Base-by-base conservation (phyloP, 1,140 invertebrate species). In the Lucilia sericata region DNA sequence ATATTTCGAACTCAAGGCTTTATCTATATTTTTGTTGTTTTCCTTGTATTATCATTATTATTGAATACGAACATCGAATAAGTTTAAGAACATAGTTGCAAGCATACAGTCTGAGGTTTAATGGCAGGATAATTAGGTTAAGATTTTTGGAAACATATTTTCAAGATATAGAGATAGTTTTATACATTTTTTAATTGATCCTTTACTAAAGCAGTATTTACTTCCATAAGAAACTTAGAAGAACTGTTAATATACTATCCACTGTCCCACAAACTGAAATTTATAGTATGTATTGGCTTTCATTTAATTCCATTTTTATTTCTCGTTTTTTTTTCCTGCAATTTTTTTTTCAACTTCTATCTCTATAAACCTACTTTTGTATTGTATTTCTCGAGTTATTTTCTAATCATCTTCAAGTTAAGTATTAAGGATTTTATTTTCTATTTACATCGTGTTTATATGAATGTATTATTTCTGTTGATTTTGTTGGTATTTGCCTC, bases 371-470 rank as follows among this genome's bases (percentile, higher is more conserved):
- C 55, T 60, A 60, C 55, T 60, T 60, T 60, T 60, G 14, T 60
- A 17, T n/a, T 60, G 14, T 60, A 60, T 60, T 60, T n/a, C 55
- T 60, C n/a, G 14, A 60, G 55, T 60, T 60, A 60, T 60, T 60
- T 60, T 60, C 55, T 60, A 60, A 60, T 60, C 55, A 60, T 60
- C 55, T 60, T 60, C 55, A 60, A 55, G 42, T 60, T 60, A n/a
- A 60, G 55, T 60, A 60, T 60, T 60, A 60, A 60, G 55, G 55
- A 60, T 60, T 60, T n/a, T 60, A n/a, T 60, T 60, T 60, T 60
- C 55, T n/a, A 60, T 60, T 60, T 60, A 7, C 55, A 60, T 60
- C 55, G n/a, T 60, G 51, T 60, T 51, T 12, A 14, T 12, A 12
- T 55, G 51, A 3, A 55, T 17, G 55, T 60, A 10, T 60, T 60